Conservation (phyloP, 2,888 invertebrate genomes). For the Aquatica leii region DNA sequence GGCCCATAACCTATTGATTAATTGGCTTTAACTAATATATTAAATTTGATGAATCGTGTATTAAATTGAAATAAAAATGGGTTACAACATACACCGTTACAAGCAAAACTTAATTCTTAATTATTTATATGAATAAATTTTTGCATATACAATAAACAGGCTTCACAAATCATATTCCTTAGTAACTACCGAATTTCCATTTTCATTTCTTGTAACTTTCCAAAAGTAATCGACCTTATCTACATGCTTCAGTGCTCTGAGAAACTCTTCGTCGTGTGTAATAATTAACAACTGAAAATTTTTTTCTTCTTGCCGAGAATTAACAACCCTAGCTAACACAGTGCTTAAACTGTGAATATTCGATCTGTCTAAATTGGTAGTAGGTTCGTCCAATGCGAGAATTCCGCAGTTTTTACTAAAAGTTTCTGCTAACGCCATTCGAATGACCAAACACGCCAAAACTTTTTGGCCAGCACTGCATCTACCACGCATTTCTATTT, state of each 20-base stretch:
- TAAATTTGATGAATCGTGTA: too few relatives aligned
- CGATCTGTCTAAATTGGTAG: constrained; percentile 93
- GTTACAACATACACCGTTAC: too few relatives aligned
- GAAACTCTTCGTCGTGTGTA: constrained; percentile 95
- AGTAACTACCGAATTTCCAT: constrained; percentile 60
- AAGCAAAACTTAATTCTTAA: too few relatives aligned
- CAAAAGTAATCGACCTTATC: constrained; percentile 77
- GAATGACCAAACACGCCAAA: constrained; percentile 92
- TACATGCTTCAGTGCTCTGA: constrained; percentile 77
- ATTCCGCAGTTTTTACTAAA: constrained; percentile 96
- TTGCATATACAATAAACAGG: background rate
- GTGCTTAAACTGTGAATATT: constrained; percentile 86
- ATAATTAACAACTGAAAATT: constrained; percentile 96
- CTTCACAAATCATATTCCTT: constrained; percentile 15
- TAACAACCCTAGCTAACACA: constrained; percentile 76
- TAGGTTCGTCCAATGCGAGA: constrained; percentile 96
- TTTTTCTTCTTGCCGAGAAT: constrained; percentile 67
- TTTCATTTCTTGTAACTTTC: constrained; percentile 71
- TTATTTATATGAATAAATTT: too few relatives aligned
- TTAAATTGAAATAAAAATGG: too few relatives aligned
- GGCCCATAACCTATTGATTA: too few relatives aligned
- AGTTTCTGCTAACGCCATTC: constrained; percentile 96
- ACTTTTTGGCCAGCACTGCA: constrained; percentile 99
- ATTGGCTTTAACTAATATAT: too few relatives aligned
- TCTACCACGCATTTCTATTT: constrained; percentile 96